Percentiles rank a stretch among this genome's conserved stretches.
Conservation (phyloP, 2,113 vertebrate species). For the Hippocampus zosterae region DNA sequence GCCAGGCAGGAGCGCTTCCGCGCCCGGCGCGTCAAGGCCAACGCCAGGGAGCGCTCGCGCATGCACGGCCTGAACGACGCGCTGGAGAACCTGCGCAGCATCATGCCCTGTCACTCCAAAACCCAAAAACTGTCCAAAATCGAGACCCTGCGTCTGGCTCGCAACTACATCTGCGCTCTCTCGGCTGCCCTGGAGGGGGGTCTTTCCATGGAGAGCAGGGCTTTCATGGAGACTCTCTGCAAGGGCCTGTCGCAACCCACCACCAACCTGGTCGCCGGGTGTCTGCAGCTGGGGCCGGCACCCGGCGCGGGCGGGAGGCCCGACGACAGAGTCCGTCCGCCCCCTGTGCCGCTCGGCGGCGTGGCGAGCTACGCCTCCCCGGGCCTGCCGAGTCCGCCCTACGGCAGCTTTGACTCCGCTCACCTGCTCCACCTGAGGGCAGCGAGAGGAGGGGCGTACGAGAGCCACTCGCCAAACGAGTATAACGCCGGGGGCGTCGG, state of each 20-base stretch:
- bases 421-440: slow-evolving; percentile 88
- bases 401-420: slow-evolving; percentile 85
- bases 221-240: slow-evolving; percentile 92
- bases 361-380: slow-evolving; percentile 81
- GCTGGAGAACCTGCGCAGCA: slow-evolving; percentile 85
- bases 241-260: slow-evolving; percentile 96
- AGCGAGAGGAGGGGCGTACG: slow-evolving; percentile 80
- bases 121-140: slow-evolving; percentile 98
- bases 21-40: slow-evolving; percentile 87
- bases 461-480: slow-evolving; percentile 77
- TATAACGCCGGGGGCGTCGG: slow-evolving; percentile 63
- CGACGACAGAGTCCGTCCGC: slow-evolving; percentile 74
- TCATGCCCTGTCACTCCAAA: slow-evolving; percentile 98
- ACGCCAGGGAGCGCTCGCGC: slow-evolving; percentile 86
- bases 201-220: slow-evolving; percentile 82
- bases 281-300: slow-evolving; percentile 81
- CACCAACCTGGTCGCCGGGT: slow-evolving; percentile 91
- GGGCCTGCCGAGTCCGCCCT: slow-evolving; percentile 90
- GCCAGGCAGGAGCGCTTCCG: slow-evolving; percentile 87
- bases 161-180: slow-evolving; percentile 96
- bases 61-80: slow-evolving; percentile 97
- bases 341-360: slow-evolving; percentile 44
- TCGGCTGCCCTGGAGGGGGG: slow-evolving; percentile 89
- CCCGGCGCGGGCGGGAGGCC: slow-evolving; percentile 68
- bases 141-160: slow-evolving; percentile 88